Evolutionary conservation across 1,140 invertebrate species (phyloP).

Genomic region (Heliconius melpomene): DNA sequence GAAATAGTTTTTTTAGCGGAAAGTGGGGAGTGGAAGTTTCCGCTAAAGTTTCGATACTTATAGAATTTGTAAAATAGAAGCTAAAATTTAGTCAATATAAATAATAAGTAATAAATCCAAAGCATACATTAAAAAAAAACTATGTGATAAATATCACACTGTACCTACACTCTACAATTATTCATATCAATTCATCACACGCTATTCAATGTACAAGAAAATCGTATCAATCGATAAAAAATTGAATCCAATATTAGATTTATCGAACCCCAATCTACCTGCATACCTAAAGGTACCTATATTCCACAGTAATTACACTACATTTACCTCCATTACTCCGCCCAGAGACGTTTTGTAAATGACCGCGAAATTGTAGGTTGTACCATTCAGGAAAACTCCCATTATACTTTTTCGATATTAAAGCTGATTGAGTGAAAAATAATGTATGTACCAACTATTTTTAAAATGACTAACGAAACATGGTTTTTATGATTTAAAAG

Average conservation of each 20-base stretch:
- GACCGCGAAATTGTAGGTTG: constrained; percentile 30
- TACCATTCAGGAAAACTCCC: constrained; percentile 4
- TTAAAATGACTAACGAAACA: constrained; percentile 19
- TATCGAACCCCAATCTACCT: background rate
- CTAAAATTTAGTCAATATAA: too few species aligned
- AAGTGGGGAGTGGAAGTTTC: too few species aligned
- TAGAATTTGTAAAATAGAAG: too few species aligned
- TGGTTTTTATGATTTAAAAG: background rate
- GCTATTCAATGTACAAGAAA: background rate
- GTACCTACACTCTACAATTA: background rate
- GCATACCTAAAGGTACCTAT: background rate
- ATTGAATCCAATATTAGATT: background rate
- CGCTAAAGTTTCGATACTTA: too few species aligned
- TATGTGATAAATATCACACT: background rate
- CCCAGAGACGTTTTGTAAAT: constrained; percentile 31
- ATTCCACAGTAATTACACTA: background rate
- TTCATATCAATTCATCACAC: background rate
- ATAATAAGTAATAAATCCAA: too few species aligned
- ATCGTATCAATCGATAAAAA: background rate
- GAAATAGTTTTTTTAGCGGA: too few species aligned
- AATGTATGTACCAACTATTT: constrained; percentile 26
- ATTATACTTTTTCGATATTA: constrained; percentile 33
- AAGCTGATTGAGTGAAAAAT: constrained; percentile 40
- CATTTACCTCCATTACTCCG: constrained; percentile 12
- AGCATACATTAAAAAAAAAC: too few species aligned